Evolutionary conservation across 2,888 invertebrate genomes (phyloP).

Genomic region (Digitonthophagus gazella): DNA sequence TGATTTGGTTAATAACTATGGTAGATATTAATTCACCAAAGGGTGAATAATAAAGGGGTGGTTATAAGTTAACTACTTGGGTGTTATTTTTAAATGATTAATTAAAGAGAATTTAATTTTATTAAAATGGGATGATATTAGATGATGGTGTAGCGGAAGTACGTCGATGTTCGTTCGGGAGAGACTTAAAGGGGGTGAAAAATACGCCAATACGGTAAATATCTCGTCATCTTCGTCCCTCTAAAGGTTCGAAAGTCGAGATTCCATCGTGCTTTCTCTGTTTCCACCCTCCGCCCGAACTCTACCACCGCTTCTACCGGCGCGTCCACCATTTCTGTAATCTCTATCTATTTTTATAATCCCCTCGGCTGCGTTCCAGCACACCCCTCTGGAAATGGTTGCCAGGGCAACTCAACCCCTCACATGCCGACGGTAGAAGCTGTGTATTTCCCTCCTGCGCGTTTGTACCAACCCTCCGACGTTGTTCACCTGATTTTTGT

Average conservation of each 20-base stretch:
- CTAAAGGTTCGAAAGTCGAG: background rate
- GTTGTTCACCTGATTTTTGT: slow-evolving; percentile 29
- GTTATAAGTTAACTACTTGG: no score
- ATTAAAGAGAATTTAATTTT: no score
- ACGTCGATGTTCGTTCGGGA: background rate
- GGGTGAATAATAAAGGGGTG: no score
- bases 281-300: background rate
- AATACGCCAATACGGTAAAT: slow-evolving; percentile 32
- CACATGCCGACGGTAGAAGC: slow-evolving; percentile 39
- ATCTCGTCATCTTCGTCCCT: slow-evolving; percentile 28
- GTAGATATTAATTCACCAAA: no score
- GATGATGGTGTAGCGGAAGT: background rate
- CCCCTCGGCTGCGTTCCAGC: slow-evolving; percentile 46
- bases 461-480: slow-evolving; percentile 14
- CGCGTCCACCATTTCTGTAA: slow-evolving; percentile 48
- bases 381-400: slow-evolving; percentile 40
- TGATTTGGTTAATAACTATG: no score
- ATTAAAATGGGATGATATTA: no score
- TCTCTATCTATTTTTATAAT: slow-evolving; percentile 52
- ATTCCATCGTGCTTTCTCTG: slow-evolving; percentile 6
- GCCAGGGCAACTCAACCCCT: slow-evolving; percentile 40
- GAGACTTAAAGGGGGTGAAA: slow-evolving; percentile 6
- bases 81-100: no score
- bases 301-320: no score
- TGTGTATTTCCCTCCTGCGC: slow-evolving; percentile 19